These are phyloP conservation scores for Gymnocheta viridis DNA, from an alignment of 2,888 invertebrate species.

Conservation along the genomic window DNA sequence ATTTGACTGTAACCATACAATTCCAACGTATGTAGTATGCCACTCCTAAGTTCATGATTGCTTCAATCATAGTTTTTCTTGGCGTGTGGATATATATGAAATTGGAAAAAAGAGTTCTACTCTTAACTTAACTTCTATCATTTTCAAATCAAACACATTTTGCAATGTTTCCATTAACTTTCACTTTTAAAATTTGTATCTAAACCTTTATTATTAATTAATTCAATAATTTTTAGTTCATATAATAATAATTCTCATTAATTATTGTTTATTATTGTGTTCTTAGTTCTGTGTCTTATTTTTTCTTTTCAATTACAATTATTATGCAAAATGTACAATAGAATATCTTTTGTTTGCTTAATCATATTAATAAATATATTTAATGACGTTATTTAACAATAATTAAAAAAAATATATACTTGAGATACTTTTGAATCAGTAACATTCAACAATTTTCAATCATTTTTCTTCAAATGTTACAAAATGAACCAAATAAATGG, in stretches of 20 bases:
- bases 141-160: slow-evolving; percentile 59
- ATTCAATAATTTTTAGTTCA: slow-evolving; percentile 73
- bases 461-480: neutral
- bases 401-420: slow-evolving; percentile 29
- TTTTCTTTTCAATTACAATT: slow-evolving; percentile 28
- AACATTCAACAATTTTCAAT: slow-evolving; percentile 18
- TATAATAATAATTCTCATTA: slow-evolving; percentile 60
- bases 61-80: too few species aligned
- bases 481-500: slow-evolving; percentile 1
- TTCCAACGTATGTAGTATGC: too few species aligned
- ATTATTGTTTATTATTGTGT: slow-evolving; percentile 65
- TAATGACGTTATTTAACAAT: slow-evolving; percentile 19
- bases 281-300: slow-evolving; percentile 55
- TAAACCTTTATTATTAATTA: slow-evolving; percentile 82
- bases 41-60: too few species aligned
- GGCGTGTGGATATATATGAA: too few species aligned
- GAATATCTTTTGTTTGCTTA: slow-evolving; percentile 28
- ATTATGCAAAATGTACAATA: slow-evolving; percentile 53
- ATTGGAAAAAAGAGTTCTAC: too few species aligned
- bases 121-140: too few species aligned
- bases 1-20: too few species aligned
- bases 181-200: slow-evolving; percentile 82
- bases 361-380: slow-evolving; percentile 9
- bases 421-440: slow-evolving; percentile 24
- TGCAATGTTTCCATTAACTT: slow-evolving; percentile 74